phyloP scores from a whole-genome alignment of 2,113 vertebrate species.

The Gobio gobio region DNA sequence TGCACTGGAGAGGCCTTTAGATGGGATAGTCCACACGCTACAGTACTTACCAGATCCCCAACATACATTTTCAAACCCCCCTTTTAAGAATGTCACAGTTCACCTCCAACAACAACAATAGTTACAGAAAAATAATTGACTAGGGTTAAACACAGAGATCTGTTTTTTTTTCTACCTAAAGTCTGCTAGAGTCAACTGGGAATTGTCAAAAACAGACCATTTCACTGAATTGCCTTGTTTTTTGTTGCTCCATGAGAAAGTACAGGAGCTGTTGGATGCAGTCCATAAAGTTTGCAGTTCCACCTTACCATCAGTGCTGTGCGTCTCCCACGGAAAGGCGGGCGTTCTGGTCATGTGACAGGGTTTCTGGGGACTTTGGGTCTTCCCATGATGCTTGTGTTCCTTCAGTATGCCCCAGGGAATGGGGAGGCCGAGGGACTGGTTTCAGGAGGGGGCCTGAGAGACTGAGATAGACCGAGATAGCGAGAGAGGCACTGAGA shows the following conservation, averaged over 20 bases:
- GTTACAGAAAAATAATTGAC: slow-evolving; percentile 61
- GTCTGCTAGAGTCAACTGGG: slow-evolving; percentile 63
- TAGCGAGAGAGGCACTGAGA: slow-evolving; percentile 55
- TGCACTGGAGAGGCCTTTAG: not conserved
- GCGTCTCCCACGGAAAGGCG: slow-evolving; percentile 67
- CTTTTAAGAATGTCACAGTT: slow-evolving; percentile 61
- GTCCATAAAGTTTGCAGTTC: slow-evolving; percentile 70
- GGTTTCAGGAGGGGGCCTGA: slow-evolving; percentile 22
- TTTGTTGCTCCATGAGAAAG: slow-evolving; percentile 79
- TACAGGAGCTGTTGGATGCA: slow-evolving; percentile 69
- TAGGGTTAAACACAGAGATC: slow-evolving; percentile 48
- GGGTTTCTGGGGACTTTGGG: slow-evolving; percentile 68
- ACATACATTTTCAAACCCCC: slow-evolving; percentile 57
- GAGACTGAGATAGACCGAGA: slow-evolving; percentile 51
- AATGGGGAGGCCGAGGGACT: slow-evolving; percentile 57
- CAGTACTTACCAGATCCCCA: slow-evolving; percentile 44
- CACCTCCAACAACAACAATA: slow-evolving; percentile 67
- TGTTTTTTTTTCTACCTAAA: slow-evolving; percentile 62
- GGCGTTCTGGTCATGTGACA: slow-evolving; percentile 65
- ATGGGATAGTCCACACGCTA: slow-evolving; percentile 33
- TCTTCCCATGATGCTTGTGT: slow-evolving; percentile 82
- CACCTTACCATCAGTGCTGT: slow-evolving; percentile 65
- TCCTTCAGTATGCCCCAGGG: slow-evolving; percentile 70
- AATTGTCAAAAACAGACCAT: slow-evolving; percentile 68
- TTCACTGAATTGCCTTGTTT: slow-evolving; percentile 71